Percentiles rank a stretch among this genome's conserved stretches.
phyloP scores from a whole-genome alignment of 2,888 invertebrate species.

The Blera fallax region DNA sequence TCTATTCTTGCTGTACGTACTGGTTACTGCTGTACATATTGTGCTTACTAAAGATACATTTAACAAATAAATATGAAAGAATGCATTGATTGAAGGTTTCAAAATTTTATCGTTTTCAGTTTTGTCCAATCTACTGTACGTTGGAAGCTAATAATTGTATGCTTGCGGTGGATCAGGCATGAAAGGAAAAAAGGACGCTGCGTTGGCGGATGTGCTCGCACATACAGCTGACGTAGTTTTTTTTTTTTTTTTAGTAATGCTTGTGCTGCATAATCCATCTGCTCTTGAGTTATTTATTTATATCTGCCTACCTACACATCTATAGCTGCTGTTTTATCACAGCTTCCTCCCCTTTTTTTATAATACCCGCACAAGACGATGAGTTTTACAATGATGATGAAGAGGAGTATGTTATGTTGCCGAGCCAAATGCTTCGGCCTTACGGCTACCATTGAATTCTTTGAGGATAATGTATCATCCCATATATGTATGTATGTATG shows the following conservation, averaged over 20 bases:
- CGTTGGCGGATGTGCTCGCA: neutral
- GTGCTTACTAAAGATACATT: too few relatives aligned
- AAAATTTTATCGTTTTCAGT: neutral
- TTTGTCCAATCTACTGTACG: slow-evolving; percentile 3
- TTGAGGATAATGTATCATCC: neutral
- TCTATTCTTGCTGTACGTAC: too few relatives aligned
- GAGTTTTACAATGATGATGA: neutral
- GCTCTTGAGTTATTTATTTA: neutral
- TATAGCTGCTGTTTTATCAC: neutral
- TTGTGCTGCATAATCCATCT: slow-evolving; percentile 12
- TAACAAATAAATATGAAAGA: too few relatives aligned
- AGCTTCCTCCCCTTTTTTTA: neutral
- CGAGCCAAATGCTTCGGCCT: neutral
- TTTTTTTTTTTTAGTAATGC: neutral
- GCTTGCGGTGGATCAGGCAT: neutral
- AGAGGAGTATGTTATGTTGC: neutral
- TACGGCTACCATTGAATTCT: neutral
- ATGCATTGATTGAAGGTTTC: too few relatives aligned
- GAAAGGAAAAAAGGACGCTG: neutral
- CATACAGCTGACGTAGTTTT: slow-evolving; percentile 29
- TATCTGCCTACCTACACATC: neutral
- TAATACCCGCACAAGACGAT: slow-evolving; percentile 15
- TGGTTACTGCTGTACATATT: too few relatives aligned
- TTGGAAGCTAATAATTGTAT: neutral
- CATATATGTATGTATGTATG: neutral